A percentile compares a stretch with the other conserved stretches of the same genome.
Evolutionary conservation across 2,888 invertebrate genomes (phyloP).

Genomic region (Timema cristinae): DNA sequence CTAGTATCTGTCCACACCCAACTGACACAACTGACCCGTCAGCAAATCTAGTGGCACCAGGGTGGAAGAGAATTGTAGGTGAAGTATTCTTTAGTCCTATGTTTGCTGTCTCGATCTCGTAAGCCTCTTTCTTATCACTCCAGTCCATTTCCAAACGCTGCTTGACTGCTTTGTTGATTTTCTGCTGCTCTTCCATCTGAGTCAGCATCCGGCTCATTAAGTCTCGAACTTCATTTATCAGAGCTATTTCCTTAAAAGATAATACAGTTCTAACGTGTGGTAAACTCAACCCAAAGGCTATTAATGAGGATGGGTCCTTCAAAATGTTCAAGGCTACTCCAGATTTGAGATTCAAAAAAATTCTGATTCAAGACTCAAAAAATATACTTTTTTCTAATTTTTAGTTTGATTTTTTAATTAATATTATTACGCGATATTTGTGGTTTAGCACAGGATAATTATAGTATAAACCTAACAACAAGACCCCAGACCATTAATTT

Average conservation of each 20-base stretch:
- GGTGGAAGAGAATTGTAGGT: slow-evolving; percentile 68
- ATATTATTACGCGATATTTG: too few relatives aligned
- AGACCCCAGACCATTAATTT: too few relatives aligned
- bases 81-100: slow-evolving; percentile 66
- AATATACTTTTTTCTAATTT: too few relatives aligned
- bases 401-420: too few relatives aligned
- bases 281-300: too few relatives aligned
- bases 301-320: too few relatives aligned
- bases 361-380: too few relatives aligned
- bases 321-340: too few relatives aligned
- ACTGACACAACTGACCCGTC: slow-evolving; percentile 58
- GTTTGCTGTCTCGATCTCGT: slow-evolving; percentile 68
- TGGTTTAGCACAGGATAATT: too few relatives aligned
- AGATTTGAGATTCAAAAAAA: too few relatives aligned
- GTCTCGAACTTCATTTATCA: slow-evolving; percentile 64
- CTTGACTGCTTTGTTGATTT: slow-evolving; percentile 74
- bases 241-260: slow-evolving; percentile 55
- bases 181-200: slow-evolving; percentile 65
- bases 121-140: slow-evolving; percentile 83
- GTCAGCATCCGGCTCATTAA: slow-evolving; percentile 58
- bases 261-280: neutral
- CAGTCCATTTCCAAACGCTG: slow-evolving; percentile 82
- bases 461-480: too few relatives aligned
- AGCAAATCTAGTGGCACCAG: slow-evolving; percentile 75
- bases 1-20: too few relatives aligned